Evolutionary conservation across 2,113 vertebrate genomes (phyloP), one percentile per base, ranked within the genome.

Genomic region (Tragelaphus scriptus): DNA sequence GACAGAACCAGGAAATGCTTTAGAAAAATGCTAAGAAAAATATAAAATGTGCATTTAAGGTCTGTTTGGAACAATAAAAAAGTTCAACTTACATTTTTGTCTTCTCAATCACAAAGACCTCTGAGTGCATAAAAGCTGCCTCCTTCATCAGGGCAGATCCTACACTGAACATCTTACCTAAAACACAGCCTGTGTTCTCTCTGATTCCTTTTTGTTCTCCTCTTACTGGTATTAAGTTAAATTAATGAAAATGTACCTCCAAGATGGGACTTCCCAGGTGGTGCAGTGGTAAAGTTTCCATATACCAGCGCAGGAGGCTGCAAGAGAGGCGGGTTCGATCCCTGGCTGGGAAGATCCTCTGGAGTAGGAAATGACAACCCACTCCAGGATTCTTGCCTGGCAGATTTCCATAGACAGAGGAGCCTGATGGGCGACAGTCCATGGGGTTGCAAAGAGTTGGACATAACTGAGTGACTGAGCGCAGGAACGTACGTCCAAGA

Each of bases 11-110:
- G 40, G 6, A 89, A 85, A 53, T 59, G 21, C 25, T 91, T 95
- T 6, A 91, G 49, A 88, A 87, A 77, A 88, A 55, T 85, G 36
- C 28, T n/a, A 92, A 92, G 59, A 59, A 63, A 65, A 86, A 84
- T 81, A 88, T 8, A 58, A 90, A 77, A 88, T n/a, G 30, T 79
- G 4, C 21, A 59, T 65, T 82, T 86, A 95, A 94, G 28, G 7
- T 96, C 80, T 80, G 26, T 85, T 59, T 90, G 11, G 53, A 88
- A 88, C 32, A 94, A 49, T 47, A 56, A 61, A 82, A 47, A 28
- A 81, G 16, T 40, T 40, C 2, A 59, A 32, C 25, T 58, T 89
- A 5, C 16, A 30, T 65, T 93, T 80, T 63, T 91, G 19, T 92
- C 40, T 75, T 79, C 28, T 58, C 25, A 25, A 32, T 85, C 15